Percentiles rank a stretch among this genome's conserved stretches.
Evolutionary conservation across 1,140 invertebrate genomes (phyloP).

Genomic region (Drosophila tristis): DNA sequence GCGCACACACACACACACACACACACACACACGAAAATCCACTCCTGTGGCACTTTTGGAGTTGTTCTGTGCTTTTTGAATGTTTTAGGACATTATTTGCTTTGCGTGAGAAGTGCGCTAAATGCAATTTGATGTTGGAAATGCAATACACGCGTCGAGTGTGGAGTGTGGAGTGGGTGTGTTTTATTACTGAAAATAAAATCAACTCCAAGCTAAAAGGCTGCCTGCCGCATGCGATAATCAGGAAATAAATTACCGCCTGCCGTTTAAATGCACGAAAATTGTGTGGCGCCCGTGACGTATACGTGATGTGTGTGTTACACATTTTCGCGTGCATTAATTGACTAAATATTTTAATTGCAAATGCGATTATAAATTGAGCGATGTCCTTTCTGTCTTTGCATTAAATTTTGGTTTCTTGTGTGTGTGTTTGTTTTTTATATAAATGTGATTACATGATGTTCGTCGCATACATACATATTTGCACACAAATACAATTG

Average conservation of each 20-base stretch:
- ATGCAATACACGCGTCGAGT: background rate
- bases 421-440: constrained; percentile 8
- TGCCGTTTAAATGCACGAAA: constrained; percentile 54
- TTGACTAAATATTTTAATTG: constrained; percentile 78
- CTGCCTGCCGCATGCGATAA: constrained; percentile 42
- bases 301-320: constrained; percentile 53
- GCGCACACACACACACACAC: constrained; percentile 29
- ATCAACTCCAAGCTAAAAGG: constrained; percentile 40
- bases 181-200: constrained; percentile 13
- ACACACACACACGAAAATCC: constrained; percentile 22
- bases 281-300: constrained; percentile 43
- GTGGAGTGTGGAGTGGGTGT: constrained; percentile 1
- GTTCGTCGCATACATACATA: constrained; percentile 14
- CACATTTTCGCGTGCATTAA: constrained; percentile 58
- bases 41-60: constrained; percentile 16
- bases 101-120: constrained; percentile 75
- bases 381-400: constrained; percentile 30
- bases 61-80: constrained; percentile 9
- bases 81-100: constrained; percentile 53
- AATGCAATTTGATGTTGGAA: constrained; percentile 70
- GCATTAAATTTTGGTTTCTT: background rate
- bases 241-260: constrained; percentile 72
- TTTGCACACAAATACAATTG: constrained; percentile 35
- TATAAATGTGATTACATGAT: constrained; percentile 65
- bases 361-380: constrained; percentile 71